phyloP scores from a whole-genome alignment of 2,888 invertebrate genomes.

The Monochamus alternatus region DNA sequence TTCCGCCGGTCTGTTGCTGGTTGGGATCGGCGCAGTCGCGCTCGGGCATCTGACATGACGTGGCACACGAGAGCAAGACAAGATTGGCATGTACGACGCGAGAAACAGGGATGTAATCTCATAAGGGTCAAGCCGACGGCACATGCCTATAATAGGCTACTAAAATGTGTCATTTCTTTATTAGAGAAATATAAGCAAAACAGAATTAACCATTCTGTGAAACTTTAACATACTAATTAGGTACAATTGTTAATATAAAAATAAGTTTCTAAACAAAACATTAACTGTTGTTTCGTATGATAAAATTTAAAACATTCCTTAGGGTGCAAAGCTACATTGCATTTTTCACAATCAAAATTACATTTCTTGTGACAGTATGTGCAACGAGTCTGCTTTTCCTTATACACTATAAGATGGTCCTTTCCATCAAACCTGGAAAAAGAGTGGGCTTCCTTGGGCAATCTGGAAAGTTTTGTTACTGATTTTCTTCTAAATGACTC shows the following conservation, averaged over 20 bases:
- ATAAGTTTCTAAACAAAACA: too few species aligned
- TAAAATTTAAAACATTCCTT: slow-evolving; percentile 16
- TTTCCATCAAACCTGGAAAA: slow-evolving; percentile 21
- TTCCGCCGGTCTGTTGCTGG: not conserved
- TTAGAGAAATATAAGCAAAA: too few species aligned
- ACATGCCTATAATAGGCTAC: not conserved
- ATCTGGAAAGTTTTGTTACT: not conserved
- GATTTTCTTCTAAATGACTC: not conserved
- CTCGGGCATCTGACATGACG: not conserved
- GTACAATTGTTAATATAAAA: too few species aligned
- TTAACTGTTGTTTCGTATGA: slow-evolving; percentile 16
- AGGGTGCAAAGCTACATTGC: slow-evolving; percentile 15
- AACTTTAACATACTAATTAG: too few species aligned
- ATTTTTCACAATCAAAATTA: slow-evolving; percentile 22
- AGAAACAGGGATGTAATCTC: not conserved
- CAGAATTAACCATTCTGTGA: too few species aligned
- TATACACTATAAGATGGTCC: slow-evolving; percentile 34
- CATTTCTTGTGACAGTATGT: slow-evolving; percentile 35
- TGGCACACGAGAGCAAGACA: not conserved
- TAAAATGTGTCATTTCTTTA: too few species aligned
- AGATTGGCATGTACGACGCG: not conserved
- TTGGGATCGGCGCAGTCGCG: not conserved
- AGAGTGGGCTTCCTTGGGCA: not conserved
- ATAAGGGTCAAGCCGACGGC: not conserved
- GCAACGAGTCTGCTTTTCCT: slow-evolving; percentile 38